phyloP scores from a whole-genome alignment of 2,113 vertebrate species.

The Strigops habroptila region DNA sequence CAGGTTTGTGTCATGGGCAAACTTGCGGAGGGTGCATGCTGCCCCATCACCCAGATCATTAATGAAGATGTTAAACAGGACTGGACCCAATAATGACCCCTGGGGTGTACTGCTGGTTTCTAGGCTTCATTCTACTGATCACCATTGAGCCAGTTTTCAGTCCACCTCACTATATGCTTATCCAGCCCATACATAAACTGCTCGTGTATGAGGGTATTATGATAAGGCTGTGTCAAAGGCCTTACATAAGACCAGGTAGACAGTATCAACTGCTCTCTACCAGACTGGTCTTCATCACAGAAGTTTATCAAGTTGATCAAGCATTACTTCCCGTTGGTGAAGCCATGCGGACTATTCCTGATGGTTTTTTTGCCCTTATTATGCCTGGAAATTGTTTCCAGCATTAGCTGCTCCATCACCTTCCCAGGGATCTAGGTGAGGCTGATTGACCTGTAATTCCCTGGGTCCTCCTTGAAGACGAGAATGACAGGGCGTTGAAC shows the following conservation, averaged over 20 bases:
- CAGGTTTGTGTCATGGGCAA: background rate
- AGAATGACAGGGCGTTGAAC: background rate
- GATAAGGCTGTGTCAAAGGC: background rate
- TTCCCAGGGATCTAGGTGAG: background rate
- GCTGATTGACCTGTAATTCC: background rate
- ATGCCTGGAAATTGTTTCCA: background rate
- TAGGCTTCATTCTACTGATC: background rate
- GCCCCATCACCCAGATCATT: background rate
- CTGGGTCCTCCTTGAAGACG: background rate
- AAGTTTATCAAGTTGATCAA: background rate
- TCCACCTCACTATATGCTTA: background rate
- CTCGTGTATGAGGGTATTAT: background rate
- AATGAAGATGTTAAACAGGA: background rate
- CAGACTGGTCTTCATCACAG: background rate
- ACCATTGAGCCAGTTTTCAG: background rate
- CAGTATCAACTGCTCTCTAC: background rate
- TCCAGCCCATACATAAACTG: background rate
- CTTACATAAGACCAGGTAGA: background rate
- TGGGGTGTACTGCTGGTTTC: background rate
- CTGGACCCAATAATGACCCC: background rate
- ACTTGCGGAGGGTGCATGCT: background rate
- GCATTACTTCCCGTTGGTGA: background rate
- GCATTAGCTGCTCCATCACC: background rate
- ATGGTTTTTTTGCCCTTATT: background rate
- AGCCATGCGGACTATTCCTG: background rate